Evolutionary conservation across 2,113 vertebrate species (phyloP).

Genomic region (Ochotona curzoniae): DNA sequence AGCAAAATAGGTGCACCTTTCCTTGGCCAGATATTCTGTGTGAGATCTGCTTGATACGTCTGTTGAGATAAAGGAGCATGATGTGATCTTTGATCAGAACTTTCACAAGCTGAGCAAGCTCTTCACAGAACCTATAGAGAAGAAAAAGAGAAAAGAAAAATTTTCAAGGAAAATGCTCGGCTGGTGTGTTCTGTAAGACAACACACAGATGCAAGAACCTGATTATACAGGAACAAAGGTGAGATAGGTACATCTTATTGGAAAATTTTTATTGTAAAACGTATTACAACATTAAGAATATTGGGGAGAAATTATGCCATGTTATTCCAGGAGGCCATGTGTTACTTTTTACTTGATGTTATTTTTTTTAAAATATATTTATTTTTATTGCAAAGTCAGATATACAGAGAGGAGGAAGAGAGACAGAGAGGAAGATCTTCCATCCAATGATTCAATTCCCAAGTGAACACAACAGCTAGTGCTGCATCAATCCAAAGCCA

Average conservation of each 20-base stretch:
- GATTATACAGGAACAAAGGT: not conserved
- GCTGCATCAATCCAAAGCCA: no score
- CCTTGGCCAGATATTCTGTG: not conserved
- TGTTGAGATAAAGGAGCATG: not conserved
- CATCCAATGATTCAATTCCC: no score
- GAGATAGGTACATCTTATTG: not conserved
- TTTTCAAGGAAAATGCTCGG: not conserved
- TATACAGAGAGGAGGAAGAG: no score
- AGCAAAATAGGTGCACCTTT: not conserved
- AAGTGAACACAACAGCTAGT: no score
- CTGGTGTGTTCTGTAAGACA: not conserved
- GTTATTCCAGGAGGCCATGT: not conserved
- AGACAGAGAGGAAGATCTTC: no score
- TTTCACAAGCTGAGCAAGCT: not conserved
- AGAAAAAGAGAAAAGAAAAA: not conserved
- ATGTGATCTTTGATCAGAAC: conserved; percentile 2
- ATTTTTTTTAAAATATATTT: not conserved
- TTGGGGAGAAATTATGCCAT: not conserved
- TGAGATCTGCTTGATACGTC: not conserved
- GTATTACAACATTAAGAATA: not conserved
- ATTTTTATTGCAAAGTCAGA: no score
- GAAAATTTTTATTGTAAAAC: conserved; percentile 43
- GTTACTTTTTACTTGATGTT: not conserved
- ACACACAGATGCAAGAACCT: not conserved
- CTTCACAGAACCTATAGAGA: not conserved